Conservation (phyloP, 2,113 vertebrate species). For the Tylochromis polylepis region DNA sequence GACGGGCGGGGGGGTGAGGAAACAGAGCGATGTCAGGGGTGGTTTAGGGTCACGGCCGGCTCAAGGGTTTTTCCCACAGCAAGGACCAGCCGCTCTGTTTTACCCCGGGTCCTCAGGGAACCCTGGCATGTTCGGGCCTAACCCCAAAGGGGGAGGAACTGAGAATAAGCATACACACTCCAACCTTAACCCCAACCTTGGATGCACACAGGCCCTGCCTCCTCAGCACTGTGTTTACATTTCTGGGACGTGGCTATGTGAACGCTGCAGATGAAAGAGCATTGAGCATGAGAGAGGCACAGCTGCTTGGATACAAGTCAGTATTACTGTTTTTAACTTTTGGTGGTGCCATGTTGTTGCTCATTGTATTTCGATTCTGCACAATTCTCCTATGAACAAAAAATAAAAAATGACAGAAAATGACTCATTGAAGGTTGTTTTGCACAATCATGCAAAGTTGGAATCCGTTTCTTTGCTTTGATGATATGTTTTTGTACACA, state of each 20-base stretch:
- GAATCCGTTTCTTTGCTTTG: not conserved
- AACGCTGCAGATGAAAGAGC: slow-evolving; percentile 45
- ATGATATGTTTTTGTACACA: not conserved
- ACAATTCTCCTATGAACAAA: not conserved
- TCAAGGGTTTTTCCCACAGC: slow-evolving; percentile 63
- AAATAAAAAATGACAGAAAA: not conserved
- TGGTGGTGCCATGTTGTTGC: not conserved
- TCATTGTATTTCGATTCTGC: not conserved
- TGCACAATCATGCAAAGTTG: not conserved
- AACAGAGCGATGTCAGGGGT: slow-evolving; percentile 38
- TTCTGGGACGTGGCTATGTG: slow-evolving; percentile 41
- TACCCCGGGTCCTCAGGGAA: slow-evolving; percentile 27
- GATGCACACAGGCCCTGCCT: not conserved
- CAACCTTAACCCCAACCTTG: not conserved
- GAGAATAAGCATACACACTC: slow-evolving; percentile 10
- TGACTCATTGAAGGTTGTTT: not conserved
- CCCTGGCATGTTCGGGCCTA: slow-evolving; percentile 16
- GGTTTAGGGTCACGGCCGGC: slow-evolving; percentile 33
- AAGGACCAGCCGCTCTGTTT: slow-evolving; percentile 1
- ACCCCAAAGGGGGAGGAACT: not conserved
- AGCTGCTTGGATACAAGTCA: slow-evolving; percentile 20
- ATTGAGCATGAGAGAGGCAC: slow-evolving; percentile 33
- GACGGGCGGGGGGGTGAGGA: slow-evolving; percentile 27
- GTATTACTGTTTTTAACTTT: not conserved
- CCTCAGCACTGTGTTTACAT: slow-evolving; percentile 47